Percentiles rank a stretch among this genome's conserved stretches.
phyloP scores from a whole-genome alignment of 2,113 vertebrate species.

The Pterocles burchelli region DNA sequence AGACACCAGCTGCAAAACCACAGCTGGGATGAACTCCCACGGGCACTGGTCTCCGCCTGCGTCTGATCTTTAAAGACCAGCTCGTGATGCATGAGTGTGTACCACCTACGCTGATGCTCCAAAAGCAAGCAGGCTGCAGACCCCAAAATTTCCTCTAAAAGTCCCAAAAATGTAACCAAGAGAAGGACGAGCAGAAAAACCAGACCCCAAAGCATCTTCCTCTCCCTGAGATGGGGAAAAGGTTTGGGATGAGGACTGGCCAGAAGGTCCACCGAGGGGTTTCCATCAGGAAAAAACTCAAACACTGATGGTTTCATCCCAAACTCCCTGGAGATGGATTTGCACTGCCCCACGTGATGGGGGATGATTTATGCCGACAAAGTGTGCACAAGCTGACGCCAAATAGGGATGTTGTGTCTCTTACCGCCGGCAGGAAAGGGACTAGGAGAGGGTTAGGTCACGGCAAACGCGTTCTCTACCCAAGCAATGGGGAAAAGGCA shows the following conservation, averaged over 20 bases:
- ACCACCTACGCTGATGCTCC: not conserved
- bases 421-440: not conserved
- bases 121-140: not conserved
- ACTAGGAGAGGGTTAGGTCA: fast-evolving
- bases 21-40: not conserved
- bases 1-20: not conserved
- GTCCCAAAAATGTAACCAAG: not conserved
- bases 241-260: not conserved
- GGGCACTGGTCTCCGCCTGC: not conserved
- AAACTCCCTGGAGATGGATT: fast-evolving
- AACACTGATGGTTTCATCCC: fast-evolving
- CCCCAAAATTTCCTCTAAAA: not conserved
- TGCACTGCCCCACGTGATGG: fast-evolving
- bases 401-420: not conserved
- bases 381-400: not conserved
- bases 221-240: not conserved
- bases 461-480: not conserved
- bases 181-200: not conserved
- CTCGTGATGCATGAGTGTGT: fast-evolving
- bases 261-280: not conserved
- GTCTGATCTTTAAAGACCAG: not conserved
- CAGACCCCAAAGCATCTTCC: not conserved
- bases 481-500: fast-evolving
- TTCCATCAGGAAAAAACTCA: not conserved
- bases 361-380: not conserved